Percentiles rank a stretch among this genome's conserved stretches.
Evolutionary conservation across 2,797 vertebrate species (phyloP).

Genomic region (Phoxinus dragarum): DNA sequence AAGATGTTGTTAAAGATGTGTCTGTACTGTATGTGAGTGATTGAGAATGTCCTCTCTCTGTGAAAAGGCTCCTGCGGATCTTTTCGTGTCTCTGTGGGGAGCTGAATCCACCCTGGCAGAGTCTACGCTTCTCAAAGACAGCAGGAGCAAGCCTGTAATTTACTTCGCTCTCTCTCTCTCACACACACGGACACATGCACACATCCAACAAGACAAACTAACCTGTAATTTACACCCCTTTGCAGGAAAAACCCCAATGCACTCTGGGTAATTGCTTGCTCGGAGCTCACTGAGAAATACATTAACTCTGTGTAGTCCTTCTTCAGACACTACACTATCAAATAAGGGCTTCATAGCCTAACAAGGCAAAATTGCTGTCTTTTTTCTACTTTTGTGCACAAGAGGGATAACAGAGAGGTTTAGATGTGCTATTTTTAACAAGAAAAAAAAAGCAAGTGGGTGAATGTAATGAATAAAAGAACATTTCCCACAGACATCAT

Average conservation of each 20-base stretch:
- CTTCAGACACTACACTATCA: slow-evolving; percentile 36
- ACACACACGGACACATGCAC: slow-evolving; percentile 35
- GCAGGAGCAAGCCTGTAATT: slow-evolving; percentile 67
- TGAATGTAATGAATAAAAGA: slow-evolving; percentile 19
- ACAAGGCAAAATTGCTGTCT: slow-evolving; percentile 29
- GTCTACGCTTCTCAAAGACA: slow-evolving; percentile 62
- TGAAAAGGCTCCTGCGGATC: slow-evolving; percentile 51
- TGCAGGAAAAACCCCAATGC: slow-evolving; percentile 61
- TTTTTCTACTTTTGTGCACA: slow-evolving; percentile 13
- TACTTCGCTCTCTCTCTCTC: slow-evolving; percentile 60
- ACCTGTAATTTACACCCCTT: slow-evolving; percentile 67
- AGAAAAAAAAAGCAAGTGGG: not conserved
- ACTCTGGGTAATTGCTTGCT: slow-evolving; percentile 65
- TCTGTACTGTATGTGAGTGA: slow-evolving; percentile 41
- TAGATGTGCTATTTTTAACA: slow-evolving; percentile 33
- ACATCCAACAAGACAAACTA: slow-evolving; percentile 62
- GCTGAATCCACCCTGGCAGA: slow-evolving; percentile 64
- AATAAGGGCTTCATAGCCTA: slow-evolving; percentile 51
- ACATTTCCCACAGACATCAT: not conserved
- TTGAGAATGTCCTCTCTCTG: slow-evolving; percentile 48
- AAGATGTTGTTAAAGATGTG: slow-evolving; percentile 40
- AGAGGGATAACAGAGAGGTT: slow-evolving; percentile 40
- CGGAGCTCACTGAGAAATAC: slow-evolving; percentile 60
- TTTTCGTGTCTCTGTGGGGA: slow-evolving; percentile 64
- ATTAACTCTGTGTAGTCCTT: slow-evolving; percentile 62